Conservation (phyloP, 2,113 vertebrate species). For the Cygnus atratus region DNA sequence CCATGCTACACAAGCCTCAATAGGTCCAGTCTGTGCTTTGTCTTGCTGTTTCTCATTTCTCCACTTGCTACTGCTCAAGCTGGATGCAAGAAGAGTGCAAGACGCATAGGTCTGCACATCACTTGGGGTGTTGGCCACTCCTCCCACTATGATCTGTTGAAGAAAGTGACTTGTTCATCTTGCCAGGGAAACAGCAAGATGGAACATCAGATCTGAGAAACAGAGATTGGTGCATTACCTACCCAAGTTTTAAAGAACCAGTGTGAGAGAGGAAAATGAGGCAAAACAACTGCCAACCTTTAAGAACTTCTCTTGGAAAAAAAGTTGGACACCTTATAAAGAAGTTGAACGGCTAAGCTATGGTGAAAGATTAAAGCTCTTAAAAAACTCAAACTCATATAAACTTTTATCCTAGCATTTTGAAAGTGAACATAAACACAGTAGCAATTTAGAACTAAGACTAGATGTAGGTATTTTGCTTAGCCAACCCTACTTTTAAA, state of each 20-base stretch:
- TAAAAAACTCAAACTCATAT: neutral
- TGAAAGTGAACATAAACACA: neutral
- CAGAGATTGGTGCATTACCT: neutral
- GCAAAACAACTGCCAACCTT: neutral
- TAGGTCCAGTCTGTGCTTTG: slow-evolving; percentile 73
- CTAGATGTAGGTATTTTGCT: neutral
- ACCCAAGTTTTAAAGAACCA: neutral
- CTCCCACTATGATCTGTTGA: slow-evolving; percentile 90
- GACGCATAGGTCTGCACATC: slow-evolving; percentile 89
- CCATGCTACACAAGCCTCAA: slow-evolving; percentile 90
- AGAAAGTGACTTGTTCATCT: slow-evolving; percentile 31
- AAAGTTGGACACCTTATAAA: neutral
- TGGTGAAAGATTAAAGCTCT: neutral
- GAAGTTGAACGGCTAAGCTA: neutral
- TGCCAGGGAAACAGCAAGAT: neutral
- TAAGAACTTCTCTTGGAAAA: neutral
- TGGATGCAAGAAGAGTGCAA: slow-evolving; percentile 90
- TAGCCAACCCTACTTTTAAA: neutral
- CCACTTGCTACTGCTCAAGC: slow-evolving; percentile 58
- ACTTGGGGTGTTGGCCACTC: slow-evolving; percentile 87
- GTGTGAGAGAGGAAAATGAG: neutral
- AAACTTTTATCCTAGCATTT: neutral
- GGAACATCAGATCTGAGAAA: neutral
- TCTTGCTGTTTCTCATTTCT: slow-evolving; percentile 53
- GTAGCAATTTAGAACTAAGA: neutral